A percentile compares a stretch with the other conserved stretches of the same genome.
Conservation (phyloP, 2,888 invertebrate genomes). For the Drosophila histrio region DNA sequence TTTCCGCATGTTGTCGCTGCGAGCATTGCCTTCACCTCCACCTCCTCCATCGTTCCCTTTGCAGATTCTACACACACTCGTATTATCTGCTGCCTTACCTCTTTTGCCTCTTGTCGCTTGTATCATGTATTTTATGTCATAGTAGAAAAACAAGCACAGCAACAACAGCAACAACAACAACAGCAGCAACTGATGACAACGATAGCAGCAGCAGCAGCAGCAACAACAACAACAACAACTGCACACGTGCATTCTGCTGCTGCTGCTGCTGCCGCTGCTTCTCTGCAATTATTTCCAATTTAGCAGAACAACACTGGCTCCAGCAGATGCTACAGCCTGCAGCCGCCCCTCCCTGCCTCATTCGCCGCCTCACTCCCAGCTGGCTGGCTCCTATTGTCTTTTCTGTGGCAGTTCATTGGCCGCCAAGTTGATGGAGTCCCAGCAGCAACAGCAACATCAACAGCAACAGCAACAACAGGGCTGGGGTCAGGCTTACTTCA, state of each 20-base stretch:
- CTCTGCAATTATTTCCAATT: slow-evolving; percentile 79
- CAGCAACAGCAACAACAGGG: slow-evolving; percentile 41
- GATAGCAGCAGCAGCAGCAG: slow-evolving; percentile 52
- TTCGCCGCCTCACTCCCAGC: not conserved
- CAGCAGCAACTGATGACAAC: slow-evolving; percentile 58
- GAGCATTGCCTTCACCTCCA: not conserved
- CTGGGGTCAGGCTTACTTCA: slow-evolving; percentile 52
- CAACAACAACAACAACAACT: slow-evolving; percentile 38
- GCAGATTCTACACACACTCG: slow-evolving; percentile 54
- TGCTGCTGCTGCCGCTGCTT: slow-evolving; percentile 36
- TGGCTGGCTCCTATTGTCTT: slow-evolving; percentile 70
- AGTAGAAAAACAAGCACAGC: slow-evolving; percentile 44
- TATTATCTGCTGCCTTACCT: slow-evolving; percentile 14
- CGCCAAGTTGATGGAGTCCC: slow-evolving; percentile 46
- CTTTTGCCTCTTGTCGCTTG: slow-evolving; percentile 22
- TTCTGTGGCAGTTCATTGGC: slow-evolving; percentile 70
- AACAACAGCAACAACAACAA: slow-evolving; percentile 21
- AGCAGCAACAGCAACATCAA: slow-evolving; percentile 37
- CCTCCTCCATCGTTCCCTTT: not conserved
- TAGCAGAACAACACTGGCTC: slow-evolving; percentile 70
- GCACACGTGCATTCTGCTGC: slow-evolving; percentile 71
- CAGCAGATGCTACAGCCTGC: slow-evolving; percentile 45
- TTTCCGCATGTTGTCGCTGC: slow-evolving; percentile 51
- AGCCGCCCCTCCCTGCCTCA: not conserved
- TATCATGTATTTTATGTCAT: slow-evolving; percentile 66